Evolutionary conservation across 2,113 vertebrate genomes (phyloP).

Genomic region (Alces alces): DNA sequence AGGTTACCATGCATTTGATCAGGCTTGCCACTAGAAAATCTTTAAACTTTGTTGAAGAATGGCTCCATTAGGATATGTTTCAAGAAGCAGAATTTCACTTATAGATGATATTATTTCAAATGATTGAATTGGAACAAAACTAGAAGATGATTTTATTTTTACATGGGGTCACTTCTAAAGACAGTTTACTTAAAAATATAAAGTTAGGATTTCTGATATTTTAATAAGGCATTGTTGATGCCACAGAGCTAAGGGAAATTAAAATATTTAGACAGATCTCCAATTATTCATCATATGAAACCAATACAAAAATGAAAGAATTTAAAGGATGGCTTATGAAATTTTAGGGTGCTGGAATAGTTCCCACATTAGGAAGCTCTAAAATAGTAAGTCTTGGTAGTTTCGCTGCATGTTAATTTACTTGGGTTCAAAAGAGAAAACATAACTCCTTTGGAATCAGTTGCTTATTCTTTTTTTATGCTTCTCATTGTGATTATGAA

Average conservation of each 20-base stretch:
- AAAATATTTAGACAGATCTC: not conserved
- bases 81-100: not conserved
- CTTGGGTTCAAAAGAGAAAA: not conserved
- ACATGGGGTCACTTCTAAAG: not conserved
- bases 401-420: not conserved
- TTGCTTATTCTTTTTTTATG: not conserved
- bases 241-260: not conserved
- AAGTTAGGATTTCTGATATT: not conserved
- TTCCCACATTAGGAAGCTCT: not conserved
- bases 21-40: constrained; percentile 10
- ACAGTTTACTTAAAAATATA: not conserved
- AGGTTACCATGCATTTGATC: constrained; percentile 58
- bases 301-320: not conserved
- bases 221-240: not conserved
- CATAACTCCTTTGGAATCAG: not conserved
- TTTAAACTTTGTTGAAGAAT: constrained; percentile 30
- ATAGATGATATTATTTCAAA: not conserved
- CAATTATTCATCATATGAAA: not conserved
- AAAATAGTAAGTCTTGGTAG: not conserved
- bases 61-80: not conserved
- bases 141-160: not conserved
- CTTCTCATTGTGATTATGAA: not conserved
- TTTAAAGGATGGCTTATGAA: not conserved
- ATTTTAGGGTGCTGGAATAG: not conserved
- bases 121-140: not conserved